Conservation (phyloP, 2,888 invertebrate species). For the Pyrrhosoma nymphula region DNA sequence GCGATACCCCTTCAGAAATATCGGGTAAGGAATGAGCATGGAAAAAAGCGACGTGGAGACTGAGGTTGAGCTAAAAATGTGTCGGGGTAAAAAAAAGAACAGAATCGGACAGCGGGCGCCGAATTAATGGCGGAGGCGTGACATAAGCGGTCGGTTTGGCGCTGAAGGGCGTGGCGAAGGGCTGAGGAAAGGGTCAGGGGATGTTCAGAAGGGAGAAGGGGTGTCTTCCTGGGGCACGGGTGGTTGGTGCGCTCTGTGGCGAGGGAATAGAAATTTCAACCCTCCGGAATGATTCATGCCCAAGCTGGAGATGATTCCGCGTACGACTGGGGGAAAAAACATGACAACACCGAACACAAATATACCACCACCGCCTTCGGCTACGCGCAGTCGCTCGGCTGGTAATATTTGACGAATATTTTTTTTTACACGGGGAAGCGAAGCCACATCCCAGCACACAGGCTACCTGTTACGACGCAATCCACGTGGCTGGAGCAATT, state of each 20-base stretch:
- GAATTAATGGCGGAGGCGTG: constrained; percentile 28
- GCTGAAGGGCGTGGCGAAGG: background rate
- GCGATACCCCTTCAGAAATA: too few species aligned
- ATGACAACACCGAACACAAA: background rate
- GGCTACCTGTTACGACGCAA: background rate
- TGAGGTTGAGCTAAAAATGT: too few species aligned
- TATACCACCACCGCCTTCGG: background rate
- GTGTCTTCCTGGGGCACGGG: background rate
- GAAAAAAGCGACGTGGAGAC: too few species aligned
- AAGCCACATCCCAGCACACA: background rate
- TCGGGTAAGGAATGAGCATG: too few species aligned
- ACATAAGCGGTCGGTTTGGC: background rate
- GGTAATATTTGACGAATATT: background rate
- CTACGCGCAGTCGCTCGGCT: background rate
- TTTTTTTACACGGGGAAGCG: background rate
- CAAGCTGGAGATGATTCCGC: background rate
- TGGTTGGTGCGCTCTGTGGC: background rate
- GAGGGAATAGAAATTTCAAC: background rate
- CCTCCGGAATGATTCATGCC: background rate
- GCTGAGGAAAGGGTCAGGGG: background rate
- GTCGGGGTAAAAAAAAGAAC: background rate
- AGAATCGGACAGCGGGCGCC: background rate
- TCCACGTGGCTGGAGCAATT: too few species aligned
- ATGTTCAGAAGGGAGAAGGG: background rate
- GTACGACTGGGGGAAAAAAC: background rate